Evolutionary conservation across 2,113 vertebrate genomes (phyloP), one percentile per base, ranked within the genome.

Genomic region (Myiagra hebetior): DNA sequence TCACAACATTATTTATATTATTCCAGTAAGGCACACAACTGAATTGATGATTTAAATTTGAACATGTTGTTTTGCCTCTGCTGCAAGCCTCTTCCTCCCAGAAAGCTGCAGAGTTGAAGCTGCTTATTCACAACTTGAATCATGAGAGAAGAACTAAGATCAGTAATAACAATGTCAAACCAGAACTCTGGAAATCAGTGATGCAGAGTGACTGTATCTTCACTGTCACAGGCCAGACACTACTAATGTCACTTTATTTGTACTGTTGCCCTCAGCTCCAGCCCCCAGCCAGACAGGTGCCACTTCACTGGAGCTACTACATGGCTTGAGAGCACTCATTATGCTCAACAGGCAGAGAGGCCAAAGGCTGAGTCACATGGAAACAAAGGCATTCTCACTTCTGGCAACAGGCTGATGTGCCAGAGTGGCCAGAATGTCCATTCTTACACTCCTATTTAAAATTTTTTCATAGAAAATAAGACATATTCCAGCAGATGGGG

Each of bases 391-490:
- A 63, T 44, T 68, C 42, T 85, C 35, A 28, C 49, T 83, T 77
- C 41, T 46, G 56, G 28, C 50, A 73, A 42, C 33, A 44, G 15
- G 31, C 16, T 72, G 46, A 57, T 4, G 2, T n/a, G 24, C 22
- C 50, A 23, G 15, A 47, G 8, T 3, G 10, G 33, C 6, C 9
- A 72, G 9, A 72, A 70, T 0, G 0, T 19, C 79, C 26, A 15
- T 13, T 68, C 35, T 55, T 85, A 55, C 12, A 37, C 35, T 47
- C n/a, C 15, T 16, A 44, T 23, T 31, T 13, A 35, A 46, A 55
- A 7, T 0, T 11, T 56, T 63, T 46, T 30, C 49, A 57, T 8
- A 63, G 16, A 55, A 87, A 81, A 37, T 18, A n/a, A 20, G 31
- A 44, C 6, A 42, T 35, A 68, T 31, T 47, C 59, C 23, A 87